These are phyloP conservation scores for Hofmannophila pseudospretella DNA, from an alignment of 2,888 invertebrate genomes.

Conservation along the genomic window DNA sequence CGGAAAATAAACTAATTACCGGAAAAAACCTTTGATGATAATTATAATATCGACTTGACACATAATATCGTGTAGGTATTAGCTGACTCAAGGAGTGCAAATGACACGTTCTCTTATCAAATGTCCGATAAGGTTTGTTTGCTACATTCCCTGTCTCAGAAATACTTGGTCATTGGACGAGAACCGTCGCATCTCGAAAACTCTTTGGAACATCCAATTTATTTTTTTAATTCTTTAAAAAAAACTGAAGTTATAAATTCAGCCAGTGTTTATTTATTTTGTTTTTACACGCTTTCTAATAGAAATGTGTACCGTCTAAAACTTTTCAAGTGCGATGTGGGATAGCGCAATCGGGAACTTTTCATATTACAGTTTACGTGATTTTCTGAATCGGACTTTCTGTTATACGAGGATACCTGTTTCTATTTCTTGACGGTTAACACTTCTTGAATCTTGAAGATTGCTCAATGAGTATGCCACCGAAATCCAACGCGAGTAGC, in stretches of 20 bases:
- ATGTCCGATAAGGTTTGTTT: slow-evolving; percentile 57
- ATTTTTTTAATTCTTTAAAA: neutral
- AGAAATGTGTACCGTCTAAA: too few species aligned
- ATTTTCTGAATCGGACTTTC: too few species aligned
- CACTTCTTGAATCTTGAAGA: too few species aligned
- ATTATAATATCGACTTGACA: neutral
- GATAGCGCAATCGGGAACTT: too few species aligned
- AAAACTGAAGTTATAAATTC: neutral
- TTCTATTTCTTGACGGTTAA: too few species aligned
- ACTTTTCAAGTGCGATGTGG: too few species aligned
- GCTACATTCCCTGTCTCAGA: slow-evolving; percentile 47
- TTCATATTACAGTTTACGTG: too few species aligned
- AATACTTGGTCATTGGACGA: slow-evolving; percentile 41
- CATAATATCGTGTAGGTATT: neutral
- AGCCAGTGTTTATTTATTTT: neutral
- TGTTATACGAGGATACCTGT: too few species aligned
- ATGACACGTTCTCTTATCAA: slow-evolving; percentile 61
- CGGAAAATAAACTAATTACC: too few species aligned
- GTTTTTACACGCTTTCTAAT: too few species aligned
- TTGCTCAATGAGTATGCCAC: slow-evolving; percentile 54
- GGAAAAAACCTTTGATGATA: neutral
- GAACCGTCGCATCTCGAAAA: slow-evolving; percentile 41
- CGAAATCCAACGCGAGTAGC: slow-evolving; percentile 45
- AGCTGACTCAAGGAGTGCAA: slow-evolving; percentile 33
- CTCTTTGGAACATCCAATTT: slow-evolving; percentile 20